phyloP scores from a whole-genome alignment of 92 coral and sea anemone species.

The Anthopleura xanthogrammica region DNA sequence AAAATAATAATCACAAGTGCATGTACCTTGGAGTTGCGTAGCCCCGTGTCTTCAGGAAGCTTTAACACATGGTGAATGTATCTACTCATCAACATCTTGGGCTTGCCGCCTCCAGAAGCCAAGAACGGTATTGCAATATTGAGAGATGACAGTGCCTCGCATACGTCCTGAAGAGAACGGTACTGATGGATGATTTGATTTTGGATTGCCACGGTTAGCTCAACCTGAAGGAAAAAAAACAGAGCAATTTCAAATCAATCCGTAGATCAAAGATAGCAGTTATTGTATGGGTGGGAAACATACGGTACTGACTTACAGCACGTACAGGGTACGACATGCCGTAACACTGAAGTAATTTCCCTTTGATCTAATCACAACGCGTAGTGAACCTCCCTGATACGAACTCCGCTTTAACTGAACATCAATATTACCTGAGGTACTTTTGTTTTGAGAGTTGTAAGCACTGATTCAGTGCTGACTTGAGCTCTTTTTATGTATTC shows the following conservation, averaged over 20 bases:
- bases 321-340: no score
- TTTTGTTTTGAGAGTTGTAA: slow-evolving; percentile 20
- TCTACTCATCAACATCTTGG: slow-evolving; percentile 37
- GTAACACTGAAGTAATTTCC: no score
- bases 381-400: no score
- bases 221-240: slow-evolving; percentile 1
- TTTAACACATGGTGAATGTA: slow-evolving; percentile 31
- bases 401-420: no score
- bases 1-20: no score
- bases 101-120: slow-evolving; percentile 57
- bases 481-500: slow-evolving; percentile 24
- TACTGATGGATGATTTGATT: slow-evolving; percentile 17
- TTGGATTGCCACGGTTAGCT: slow-evolving; percentile 26
- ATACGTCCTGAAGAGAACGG: slow-evolving; percentile 33
- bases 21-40: slow-evolving; percentile 10
- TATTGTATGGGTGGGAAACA: no score
- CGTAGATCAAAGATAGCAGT: not conserved
- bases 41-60: slow-evolving; percentile 23
- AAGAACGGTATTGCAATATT: slow-evolving; percentile 55
- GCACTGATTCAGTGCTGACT: slow-evolving; percentile 18
- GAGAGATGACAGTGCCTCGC: slow-evolving; percentile 47
- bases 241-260: not conserved
- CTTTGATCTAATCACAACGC: no score
- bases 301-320: no score
- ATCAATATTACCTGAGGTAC: slow-evolving; percentile 17